These are phyloP conservation scores for Phenganax stokvisi DNA, from an alignment of 92 coral and sea anemone species.

Conservation along the genomic window DNA sequence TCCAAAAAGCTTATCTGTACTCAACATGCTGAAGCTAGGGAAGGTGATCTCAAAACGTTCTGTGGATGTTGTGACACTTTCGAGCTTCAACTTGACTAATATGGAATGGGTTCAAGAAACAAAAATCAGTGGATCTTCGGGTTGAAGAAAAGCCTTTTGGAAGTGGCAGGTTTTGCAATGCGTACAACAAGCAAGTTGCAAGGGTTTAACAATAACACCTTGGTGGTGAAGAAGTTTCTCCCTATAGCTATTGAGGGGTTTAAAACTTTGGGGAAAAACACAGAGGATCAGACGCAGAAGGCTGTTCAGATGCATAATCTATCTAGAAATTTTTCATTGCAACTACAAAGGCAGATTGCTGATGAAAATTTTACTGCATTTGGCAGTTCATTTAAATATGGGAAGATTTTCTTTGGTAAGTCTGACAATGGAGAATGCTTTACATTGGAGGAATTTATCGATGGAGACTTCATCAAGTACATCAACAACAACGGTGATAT, in stretches of 20 bases:
- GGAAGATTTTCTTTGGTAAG: slow-evolving; percentile 50
- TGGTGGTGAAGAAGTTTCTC: slow-evolving; percentile 45
- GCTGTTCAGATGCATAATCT: slow-evolving; percentile 36
- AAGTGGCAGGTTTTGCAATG: slow-evolving; percentile 59
- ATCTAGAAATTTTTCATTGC: slow-evolving; percentile 26
- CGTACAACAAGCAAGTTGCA: slow-evolving; percentile 9
- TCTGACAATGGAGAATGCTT: slow-evolving; percentile 42
- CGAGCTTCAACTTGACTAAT: slow-evolving; percentile 42
- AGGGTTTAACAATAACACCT: slow-evolving; percentile 51
- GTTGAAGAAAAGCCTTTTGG: slow-evolving; percentile 39
- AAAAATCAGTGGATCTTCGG: slow-evolving; percentile 42
- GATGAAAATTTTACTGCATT: slow-evolving; percentile 31
- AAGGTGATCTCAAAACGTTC: neutral
- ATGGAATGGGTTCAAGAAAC: slow-evolving; percentile 58
- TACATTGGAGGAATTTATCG: slow-evolving; percentile 51
- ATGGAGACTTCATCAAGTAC: slow-evolving; percentile 49
- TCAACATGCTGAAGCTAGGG: slow-evolving; percentile 25
- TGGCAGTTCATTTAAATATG: slow-evolving; percentile 43
- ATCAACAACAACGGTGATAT: slow-evolving; percentile 50
- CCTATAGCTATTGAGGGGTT: neutral
- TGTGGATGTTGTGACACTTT: neutral
- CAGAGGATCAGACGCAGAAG: slow-evolving; percentile 24
- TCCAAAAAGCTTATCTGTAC: slow-evolving; percentile 24
- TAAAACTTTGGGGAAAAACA: slow-evolving; percentile 6
- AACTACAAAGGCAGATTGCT: slow-evolving; percentile 8